Evolutionary conservation across 2,797 vertebrate species (phyloP).

Genomic region (Trachops cirrhosus): DNA sequence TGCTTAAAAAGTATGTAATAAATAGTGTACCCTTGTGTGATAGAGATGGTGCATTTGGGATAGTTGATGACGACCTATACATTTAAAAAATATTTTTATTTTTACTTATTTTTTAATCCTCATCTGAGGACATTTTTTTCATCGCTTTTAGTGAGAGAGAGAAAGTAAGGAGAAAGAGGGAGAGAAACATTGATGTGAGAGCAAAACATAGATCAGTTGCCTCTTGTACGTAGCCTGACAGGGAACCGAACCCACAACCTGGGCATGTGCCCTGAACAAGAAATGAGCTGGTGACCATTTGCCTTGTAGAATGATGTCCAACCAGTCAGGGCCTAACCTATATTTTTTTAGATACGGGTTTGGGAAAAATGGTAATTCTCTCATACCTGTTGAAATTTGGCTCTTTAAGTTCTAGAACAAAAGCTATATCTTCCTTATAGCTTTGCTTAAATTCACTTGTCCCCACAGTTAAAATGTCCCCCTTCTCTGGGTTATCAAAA

Average conservation of each 20-base stretch:
- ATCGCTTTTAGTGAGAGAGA: background rate
- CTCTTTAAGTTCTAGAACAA: background rate
- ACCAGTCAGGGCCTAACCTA: background rate
- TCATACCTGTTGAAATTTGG: background rate
- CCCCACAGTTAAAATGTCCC: background rate
- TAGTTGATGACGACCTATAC: background rate
- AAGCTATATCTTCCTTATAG: background rate
- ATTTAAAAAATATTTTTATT: too few relatives aligned
- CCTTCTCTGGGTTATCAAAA: background rate
- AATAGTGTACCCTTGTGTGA: background rate
- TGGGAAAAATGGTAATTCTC: slow-evolving; percentile 15
- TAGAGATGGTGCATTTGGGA: background rate
- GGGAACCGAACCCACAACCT: background rate
- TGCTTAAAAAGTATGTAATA: slow-evolving; percentile 23
- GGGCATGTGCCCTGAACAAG: background rate
- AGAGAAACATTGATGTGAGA: background rate
- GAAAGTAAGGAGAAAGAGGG: background rate
- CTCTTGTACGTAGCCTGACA: background rate
- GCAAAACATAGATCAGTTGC: background rate
- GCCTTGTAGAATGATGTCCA: background rate
- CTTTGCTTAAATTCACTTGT: background rate
- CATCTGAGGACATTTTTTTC: background rate
- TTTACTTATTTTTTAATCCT: too few relatives aligned
- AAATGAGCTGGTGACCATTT: background rate
- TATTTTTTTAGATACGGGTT: slow-evolving; percentile 20